Conservation (phyloP, 2,113 vertebrate species). For the Corvus cornix region DNA sequence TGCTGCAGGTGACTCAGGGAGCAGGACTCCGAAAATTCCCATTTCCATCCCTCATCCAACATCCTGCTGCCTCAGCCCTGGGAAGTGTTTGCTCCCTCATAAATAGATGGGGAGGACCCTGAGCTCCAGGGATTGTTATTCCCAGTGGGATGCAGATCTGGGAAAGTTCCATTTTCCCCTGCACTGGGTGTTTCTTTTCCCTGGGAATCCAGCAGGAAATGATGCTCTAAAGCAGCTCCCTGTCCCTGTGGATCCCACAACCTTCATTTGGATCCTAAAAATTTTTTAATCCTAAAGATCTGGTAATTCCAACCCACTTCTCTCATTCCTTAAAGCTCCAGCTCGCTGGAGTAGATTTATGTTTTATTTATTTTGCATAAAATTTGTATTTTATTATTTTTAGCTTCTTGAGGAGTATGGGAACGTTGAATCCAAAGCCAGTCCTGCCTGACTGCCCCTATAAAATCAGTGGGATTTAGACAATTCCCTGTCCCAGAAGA, state of each 20-base stretch:
- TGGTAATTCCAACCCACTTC: not conserved
- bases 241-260: too few relatives aligned
- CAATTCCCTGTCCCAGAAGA: not conserved
- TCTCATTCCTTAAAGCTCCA: not conserved
- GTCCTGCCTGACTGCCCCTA: not conserved
- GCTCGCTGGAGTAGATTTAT: not conserved
- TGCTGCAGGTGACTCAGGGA: not conserved
- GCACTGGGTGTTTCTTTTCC: not conserved
- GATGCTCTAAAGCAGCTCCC: not conserved
- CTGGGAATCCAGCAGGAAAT: not conserved
- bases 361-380: not conserved
- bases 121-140: accelerated
- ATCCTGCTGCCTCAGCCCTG: not conserved
- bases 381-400: not conserved
- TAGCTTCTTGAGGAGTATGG: not conserved
- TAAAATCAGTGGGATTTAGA: not conserved
- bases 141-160: not conserved
- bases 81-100: not conserved
- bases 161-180: not conserved
- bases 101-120: not conserved
- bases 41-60: not conserved
- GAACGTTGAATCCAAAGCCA: not conserved
- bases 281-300: not conserved
- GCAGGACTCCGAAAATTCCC: not conserved
- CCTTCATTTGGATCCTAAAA: not conserved